A percentile compares a stretch with the other conserved stretches of the same genome.
Conservation (phyloP, 1,140 invertebrate genomes). For the Drosophila sucinea region DNA sequence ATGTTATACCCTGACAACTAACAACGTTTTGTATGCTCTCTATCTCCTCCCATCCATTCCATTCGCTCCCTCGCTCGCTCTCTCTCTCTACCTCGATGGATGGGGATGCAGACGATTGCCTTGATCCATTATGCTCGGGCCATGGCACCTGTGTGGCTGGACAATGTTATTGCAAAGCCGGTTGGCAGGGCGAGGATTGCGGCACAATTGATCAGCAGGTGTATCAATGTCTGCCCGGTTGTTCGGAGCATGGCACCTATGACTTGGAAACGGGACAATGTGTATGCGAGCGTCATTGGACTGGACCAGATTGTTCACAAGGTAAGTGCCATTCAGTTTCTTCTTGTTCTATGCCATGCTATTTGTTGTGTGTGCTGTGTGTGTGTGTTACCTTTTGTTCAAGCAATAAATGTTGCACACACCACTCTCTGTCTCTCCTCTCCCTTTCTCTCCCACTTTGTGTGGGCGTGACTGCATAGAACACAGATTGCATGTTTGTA, state of each 20-base stretch:
- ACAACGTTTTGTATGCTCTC: constrained; percentile 58
- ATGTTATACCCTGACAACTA: constrained; percentile 46
- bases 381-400: constrained; percentile 8
- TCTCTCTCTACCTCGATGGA: no score
- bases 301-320: constrained; percentile 95
- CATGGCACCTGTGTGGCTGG: constrained; percentile 97
- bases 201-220: constrained; percentile 93
- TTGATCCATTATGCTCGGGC: constrained; percentile 93
- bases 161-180: constrained; percentile 96
- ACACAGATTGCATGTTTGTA: background rate
- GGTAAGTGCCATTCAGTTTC: constrained; percentile 84
- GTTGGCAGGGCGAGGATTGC: constrained; percentile 97
- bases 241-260: constrained; percentile 94
- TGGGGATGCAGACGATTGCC: constrained; percentile 87
- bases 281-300: constrained; percentile 94
- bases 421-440: background rate
- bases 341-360: background rate
- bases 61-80: background rate
- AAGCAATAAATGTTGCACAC: constrained; percentile 10
- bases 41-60: background rate
- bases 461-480: background rate
- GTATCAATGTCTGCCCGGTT: constrained; percentile 94
- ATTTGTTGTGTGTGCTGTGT: background rate
- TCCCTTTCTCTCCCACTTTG: background rate
- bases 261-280: constrained; percentile 94